Evolutionary conservation across 2,797 vertebrate species (phyloP), one percentile per base, ranked within the genome.

Genomic region (Myripristis jacobus): DNA sequence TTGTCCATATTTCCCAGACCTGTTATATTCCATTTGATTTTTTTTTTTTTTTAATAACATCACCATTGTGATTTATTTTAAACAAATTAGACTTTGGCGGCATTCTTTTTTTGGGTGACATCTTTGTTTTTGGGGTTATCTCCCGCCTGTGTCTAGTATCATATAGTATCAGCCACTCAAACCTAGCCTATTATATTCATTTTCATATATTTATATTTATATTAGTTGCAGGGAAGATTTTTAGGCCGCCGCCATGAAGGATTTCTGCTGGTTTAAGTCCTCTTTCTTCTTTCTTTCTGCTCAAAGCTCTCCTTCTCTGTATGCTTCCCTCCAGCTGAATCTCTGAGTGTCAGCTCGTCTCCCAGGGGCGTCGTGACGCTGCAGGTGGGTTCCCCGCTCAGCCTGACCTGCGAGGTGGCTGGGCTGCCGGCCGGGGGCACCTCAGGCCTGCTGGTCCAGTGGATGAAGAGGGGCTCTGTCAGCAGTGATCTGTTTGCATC

Each of bases 371-470:
- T 84, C 10, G 86, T 94, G 64, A 92, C 91, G 43, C 89, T 94
- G 62, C 92, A 92, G 77, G 77, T 92, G 0, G 95, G 92, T 0
- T 88, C 92, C 8, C 93, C 92, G 1, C 89, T 93, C 77, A 69
- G 79, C 19, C 88, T 94, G 84, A 92, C 85, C 56, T 95, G 94
- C 50, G 86, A 93, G 72, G 92, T 95, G 70, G 58, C 85, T 0
- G 94, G 94, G 6, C 84, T 90, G 51, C 88, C 92, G 0, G 13
- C 79, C 3, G 89, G 90, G 36, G 88, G 91, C 0, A 90, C 81
- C 81, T 92, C 92, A 0, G 92, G 89, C 16, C 82, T 94, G 64
- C 87, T 93, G 75, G 93, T 95, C 57, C 91, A 93, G 88, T 95
- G 94, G 94, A 91, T 93, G 92, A 91, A 90, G 82, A 90, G 51